Base-by-base conservation (phyloP, 2,888 invertebrate species). In the Malachius bipustulatus region DNA sequence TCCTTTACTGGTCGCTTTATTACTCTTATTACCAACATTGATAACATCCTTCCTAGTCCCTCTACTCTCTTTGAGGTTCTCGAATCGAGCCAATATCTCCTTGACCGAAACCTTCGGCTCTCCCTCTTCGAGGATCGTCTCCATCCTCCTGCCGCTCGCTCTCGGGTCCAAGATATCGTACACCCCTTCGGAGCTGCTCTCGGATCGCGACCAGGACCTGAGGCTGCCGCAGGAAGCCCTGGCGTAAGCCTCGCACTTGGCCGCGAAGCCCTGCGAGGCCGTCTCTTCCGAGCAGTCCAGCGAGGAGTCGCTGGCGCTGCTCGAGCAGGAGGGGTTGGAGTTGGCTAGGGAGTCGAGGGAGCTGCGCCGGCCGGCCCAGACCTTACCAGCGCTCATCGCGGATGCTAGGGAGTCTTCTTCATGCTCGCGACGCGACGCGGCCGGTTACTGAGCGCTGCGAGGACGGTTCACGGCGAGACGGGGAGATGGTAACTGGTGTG, bases 41-140 rank as follows among this genome's bases (percentile, higher is more conserved):
- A 39, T 44, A 31, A 15, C 16, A 27, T 34, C 61, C 58, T 54
- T 64, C 6, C 16, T 19, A 14, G 40, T 33, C 6, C 32, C 30
- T 16, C 42, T 38, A 19, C 44, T 44, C 15, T 54, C 60, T 29
- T 58, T 55, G 30, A 64, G 49, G 47, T 63, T 62, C 62, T 84
- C 85, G 62, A 85, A 85, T 44, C 84, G 69, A 35, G 82, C 82
- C 49, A 84, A 67, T 47, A 85, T 84, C 56, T 82, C 84, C 56
- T 80, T 78, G 44, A 84, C 84, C 43, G 84, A 83, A 51, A 84
- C 73, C 65, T 85, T 84, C n/a, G 77, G 77, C 56, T 84, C 83
- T 19, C 73, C 72, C 52, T 84, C 84, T 59, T 84, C 84, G 38
- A 80, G 72, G 43, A 84, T 84, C 32, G 84, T 84, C 61, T 82